A percentile compares a stretch with the other conserved stretches of the same genome.
Conservation (phyloP, 2,797 vertebrate genomes). For the Todus mexicanus region DNA sequence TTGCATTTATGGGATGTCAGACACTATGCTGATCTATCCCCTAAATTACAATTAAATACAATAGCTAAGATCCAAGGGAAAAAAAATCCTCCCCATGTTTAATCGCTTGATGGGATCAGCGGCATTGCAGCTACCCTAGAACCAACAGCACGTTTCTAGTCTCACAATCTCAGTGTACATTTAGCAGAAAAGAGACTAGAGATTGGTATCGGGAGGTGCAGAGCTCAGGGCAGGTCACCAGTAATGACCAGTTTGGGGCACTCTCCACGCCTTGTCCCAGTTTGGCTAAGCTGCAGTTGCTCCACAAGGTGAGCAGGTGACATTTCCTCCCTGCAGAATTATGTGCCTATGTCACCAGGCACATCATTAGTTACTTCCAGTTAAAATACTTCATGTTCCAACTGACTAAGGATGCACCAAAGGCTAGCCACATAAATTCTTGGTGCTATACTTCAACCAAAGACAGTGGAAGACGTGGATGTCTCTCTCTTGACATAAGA, state of each 20-base stretch:
- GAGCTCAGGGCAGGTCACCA: not conserved
- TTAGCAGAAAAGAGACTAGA: not conserved
- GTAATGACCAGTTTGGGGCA: not conserved
- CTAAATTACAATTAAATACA: not conserved
- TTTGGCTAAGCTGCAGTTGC: not conserved
- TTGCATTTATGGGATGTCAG: not conserved
- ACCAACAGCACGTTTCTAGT: fast-evolving
- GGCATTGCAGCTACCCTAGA: not conserved
- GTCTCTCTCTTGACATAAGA: not conserved
- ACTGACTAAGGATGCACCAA: not conserved
- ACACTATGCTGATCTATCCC: not conserved
- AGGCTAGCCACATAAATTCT: not conserved
- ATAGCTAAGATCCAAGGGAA: not conserved
- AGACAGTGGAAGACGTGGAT: not conserved
- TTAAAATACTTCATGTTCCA: not conserved
- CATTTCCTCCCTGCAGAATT: not conserved
- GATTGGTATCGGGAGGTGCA: not conserved
- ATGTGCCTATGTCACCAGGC: too few relatives aligned
- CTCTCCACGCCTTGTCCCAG: not conserved
- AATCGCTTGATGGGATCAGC: not conserved
- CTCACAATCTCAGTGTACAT: not conserved
- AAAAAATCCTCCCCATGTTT: not conserved
- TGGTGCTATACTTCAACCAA: not conserved
- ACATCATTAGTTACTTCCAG: not conserved
- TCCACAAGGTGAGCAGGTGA: not conserved